These are phyloP conservation scores for Psettodes erumei DNA, from an alignment of 2,113 vertebrate genomes.

Conservation along the genomic window DNA sequence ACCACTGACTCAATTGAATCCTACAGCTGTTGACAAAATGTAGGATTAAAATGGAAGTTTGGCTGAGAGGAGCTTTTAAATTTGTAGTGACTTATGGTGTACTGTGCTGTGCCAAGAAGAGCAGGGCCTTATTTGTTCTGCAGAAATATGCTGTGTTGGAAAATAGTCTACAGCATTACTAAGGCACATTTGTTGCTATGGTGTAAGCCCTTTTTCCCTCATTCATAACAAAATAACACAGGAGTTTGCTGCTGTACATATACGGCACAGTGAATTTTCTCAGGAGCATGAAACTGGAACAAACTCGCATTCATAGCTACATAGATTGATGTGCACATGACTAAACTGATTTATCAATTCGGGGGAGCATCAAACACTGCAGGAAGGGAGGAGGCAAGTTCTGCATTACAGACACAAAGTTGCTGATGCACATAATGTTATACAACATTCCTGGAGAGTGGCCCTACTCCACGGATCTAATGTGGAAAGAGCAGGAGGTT, in stretches of 20 bases:
- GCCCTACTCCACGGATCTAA: conserved; percentile 56
- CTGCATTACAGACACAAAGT: conserved; percentile 51
- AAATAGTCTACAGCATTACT: conserved; percentile 56
- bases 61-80: conserved; percentile 64
- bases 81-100: conserved; percentile 66
- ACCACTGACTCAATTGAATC: conserved; percentile 67
- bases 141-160: conserved; percentile 55
- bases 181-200: conserved; percentile 57
- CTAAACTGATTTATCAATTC: conserved; percentile 41
- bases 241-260: conserved; percentile 15
- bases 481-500: conserved; percentile 74
- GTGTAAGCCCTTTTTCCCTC: conserved; percentile 49
- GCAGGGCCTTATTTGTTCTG: conserved; percentile 44
- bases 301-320: conserved; percentile 19
- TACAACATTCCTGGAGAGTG: conserved; percentile 69
- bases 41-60: conserved; percentile 74
- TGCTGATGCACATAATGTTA: conserved; percentile 74
- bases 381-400: conserved; percentile 49
- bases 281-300: conserved; percentile 25
- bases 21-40: conserved; percentile 65
- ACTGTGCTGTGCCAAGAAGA: conserved; percentile 42
- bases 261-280: neutral
- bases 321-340: conserved; percentile 38
- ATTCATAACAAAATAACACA: conserved; percentile 51
- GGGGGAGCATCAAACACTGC: conserved; percentile 26